Base-by-base conservation (phyloP, 2,113 vertebrate species). In the Scopus umbretta region DNA sequence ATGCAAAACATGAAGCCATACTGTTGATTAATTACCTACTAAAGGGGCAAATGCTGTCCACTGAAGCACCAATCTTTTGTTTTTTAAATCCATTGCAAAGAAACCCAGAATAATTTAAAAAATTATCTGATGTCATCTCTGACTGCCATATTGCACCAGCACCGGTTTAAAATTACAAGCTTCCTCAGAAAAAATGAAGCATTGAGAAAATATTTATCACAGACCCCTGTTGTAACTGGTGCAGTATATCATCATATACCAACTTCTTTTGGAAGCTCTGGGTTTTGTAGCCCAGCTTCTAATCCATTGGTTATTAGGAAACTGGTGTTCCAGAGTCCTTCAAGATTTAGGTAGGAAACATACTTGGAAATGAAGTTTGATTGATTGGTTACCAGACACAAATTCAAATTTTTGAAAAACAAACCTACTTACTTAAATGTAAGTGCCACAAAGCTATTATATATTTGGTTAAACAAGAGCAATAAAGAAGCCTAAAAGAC, bases 381-480 rank as follows among this genome's bases (percentile, higher is more conserved):
- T 91, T 92, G 81, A 91, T 94, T 38, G 1, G 3, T 70, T 93
- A 86, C 72, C 52, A 94, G 90, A 94, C 82, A 92, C 55, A 95
- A 95, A 97, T 90, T 76, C 67, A 88, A 90, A 78, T 88, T 96
- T 80, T 94, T 96, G 55, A 92, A 96, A 94, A 95, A 96, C 81
- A 96, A 97, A 89, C 25, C 79, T 93, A 65, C 67, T 90, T 97
- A 80, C 63, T 86, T 86, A 95, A 19, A 72, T 53, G 29, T 92
- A 96, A 95, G 89, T 96, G 50, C 52, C 88, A 95, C 92, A 97
- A 91, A 97, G 53, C 68, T 90, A 45, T 96, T 88, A 81, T 83
- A 93, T 85, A 93, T 96, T 97, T 96, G 50, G 32, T 68, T 95
- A 97, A 97, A 90, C 94, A 96, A 96, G 79, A 95, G 80, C 45